Base-by-base conservation (phyloP, 1,140 invertebrate genomes). In the Mesaphorura yosii region DNA sequence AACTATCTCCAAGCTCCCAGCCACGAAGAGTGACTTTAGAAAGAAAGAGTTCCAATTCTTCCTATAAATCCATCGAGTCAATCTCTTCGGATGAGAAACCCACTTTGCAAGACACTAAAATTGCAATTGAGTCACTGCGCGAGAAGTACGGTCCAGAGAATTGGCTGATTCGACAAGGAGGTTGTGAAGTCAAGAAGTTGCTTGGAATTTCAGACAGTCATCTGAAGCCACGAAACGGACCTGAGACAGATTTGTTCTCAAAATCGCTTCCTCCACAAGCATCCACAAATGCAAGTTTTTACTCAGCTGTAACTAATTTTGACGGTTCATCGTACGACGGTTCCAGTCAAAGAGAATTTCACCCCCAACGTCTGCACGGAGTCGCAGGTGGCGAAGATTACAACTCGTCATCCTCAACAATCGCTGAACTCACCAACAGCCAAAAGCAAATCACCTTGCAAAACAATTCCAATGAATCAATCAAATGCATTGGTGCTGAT, bases 71-170 rank as follows among this genome's bases (percentile, higher is more conserved):
- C 6, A 19, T 20, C 6, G 39, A 6, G 6, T 15, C 39, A 41
- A 15, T 6, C 10, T 10, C 10, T 34, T n/a, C n/a, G 10, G 10
- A 10, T 10, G 31, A 34, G 10, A 34, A n/a, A 19, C 17, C 39
- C 39, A 19, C 22, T 6, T 17, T 41, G 22, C 40, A 14, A 20
- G 27, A 7, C 4, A 34, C 26, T 38, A 22, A 38, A 34, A 48
- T 38, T 14, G 48, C 52, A 6, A 54, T 62, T 46, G 42, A 52
- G 7, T 38, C 40, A 29, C 29, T 62, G 5, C 23, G 59, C 25
- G 55, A 58, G 25, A 62, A 58, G 14, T 62, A 58, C 34, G 59
- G 59, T 6, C 39, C 40, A 20, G 59, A 62, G 14, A 47, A 57
- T 39, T 62, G 59, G 59, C 46, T 62, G 5, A 34, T 62, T 3